Evolutionary conservation across 2,113 vertebrate genomes (phyloP).

Genomic region (Platycercus adscitus): DNA sequence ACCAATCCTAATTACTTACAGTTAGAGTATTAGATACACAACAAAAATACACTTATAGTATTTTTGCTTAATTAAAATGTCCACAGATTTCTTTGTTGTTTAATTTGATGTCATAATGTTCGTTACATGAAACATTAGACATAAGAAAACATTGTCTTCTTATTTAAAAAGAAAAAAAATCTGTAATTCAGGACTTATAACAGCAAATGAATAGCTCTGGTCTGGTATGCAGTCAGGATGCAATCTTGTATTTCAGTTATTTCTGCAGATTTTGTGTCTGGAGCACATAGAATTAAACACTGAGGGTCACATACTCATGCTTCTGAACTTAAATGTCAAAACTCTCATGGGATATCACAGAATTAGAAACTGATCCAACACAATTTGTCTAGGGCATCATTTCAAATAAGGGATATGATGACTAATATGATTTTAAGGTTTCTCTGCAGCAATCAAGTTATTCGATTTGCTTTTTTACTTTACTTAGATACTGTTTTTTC

Average conservation of each 20-base stretch:
- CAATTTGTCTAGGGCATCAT: background rate
- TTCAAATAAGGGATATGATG: background rate
- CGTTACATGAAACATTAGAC: background rate
- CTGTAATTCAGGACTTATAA: background rate
- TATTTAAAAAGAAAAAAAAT: background rate
- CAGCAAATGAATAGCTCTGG: background rate
- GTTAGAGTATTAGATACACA: background rate
- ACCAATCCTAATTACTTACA: background rate
- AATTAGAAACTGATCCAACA: background rate
- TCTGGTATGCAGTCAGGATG: background rate
- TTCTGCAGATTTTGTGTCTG: background rate
- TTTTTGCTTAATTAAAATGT: background rate
- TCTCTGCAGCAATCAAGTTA: background rate
- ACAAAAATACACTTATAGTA: background rate
- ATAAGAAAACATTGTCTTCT: background rate
- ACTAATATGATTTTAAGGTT: background rate
- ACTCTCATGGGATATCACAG: background rate
- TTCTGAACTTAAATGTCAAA: background rate
- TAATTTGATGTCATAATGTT: background rate
- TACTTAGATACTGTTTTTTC: background rate
- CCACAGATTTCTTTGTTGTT: background rate
- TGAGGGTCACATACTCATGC: background rate
- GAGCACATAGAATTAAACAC: background rate
- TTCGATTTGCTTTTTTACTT: background rate
- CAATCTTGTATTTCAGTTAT: background rate